Conservation (phyloP, 2,888 invertebrate genomes). For the Halocaridina rubra region DNA sequence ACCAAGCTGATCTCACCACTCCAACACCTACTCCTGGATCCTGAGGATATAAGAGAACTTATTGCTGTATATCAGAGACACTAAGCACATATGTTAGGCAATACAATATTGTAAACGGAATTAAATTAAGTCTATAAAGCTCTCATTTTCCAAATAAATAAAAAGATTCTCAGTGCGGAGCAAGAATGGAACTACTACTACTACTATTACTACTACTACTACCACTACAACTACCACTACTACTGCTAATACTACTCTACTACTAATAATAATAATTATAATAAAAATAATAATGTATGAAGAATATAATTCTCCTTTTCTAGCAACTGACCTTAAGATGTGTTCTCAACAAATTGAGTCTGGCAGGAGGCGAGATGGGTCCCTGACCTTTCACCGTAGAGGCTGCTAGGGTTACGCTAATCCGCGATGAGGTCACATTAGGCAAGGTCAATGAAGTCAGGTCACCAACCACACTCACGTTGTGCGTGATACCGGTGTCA, state of each 20-base stretch:
- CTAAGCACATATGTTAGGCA: too few species aligned
- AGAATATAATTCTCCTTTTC: neutral
- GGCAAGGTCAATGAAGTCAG: slow-evolving; percentile 29
- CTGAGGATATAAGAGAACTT: too few species aligned
- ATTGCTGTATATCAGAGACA: too few species aligned
- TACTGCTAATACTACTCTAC: too few species aligned
- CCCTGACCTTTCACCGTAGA: slow-evolving; percentile 33
- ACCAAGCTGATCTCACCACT: slow-evolving; percentile 40
- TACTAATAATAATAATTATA: too few species aligned
- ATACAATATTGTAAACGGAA: too few species aligned
- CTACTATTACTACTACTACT: too few species aligned
- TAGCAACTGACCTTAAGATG: slow-evolving; percentile 33
- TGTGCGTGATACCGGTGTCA: slow-evolving; percentile 35
- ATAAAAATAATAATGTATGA: neutral
- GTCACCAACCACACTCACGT: slow-evolving; percentile 43
- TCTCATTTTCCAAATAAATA: too few species aligned
- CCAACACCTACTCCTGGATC: slow-evolving; percentile 33
- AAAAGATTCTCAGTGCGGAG: too few species aligned
- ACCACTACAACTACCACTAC: too few species aligned
- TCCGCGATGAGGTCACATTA: slow-evolving; percentile 32
- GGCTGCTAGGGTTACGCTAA: slow-evolving; percentile 18
- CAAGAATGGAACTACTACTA: too few species aligned
- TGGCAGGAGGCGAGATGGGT: slow-evolving; percentile 24
- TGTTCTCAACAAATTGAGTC: slow-evolving; percentile 30
- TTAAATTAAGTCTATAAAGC: too few species aligned